phyloP scores from a whole-genome alignment of 2,888 invertebrate genomes.

The Carterocephalus palaemon region DNA sequence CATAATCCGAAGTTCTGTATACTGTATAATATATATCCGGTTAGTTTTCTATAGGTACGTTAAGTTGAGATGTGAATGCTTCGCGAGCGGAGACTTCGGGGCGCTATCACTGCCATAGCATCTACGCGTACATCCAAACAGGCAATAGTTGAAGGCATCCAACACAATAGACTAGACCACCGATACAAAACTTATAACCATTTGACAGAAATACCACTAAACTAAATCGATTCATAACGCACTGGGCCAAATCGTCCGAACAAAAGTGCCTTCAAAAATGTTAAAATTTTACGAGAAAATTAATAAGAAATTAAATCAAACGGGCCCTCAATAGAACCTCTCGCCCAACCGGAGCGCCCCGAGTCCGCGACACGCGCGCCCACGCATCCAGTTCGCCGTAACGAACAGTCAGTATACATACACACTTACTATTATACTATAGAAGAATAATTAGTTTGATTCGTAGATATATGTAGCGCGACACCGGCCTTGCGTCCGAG shows the following conservation, averaged over 20 bases:
- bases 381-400: slow-evolving; percentile 57
- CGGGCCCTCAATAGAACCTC: slow-evolving; percentile 93
- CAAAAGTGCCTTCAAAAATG: slow-evolving; percentile 95
- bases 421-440: slow-evolving; percentile 76
- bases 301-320: slow-evolving; percentile 84
- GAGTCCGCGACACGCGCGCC: slow-evolving; percentile 55
- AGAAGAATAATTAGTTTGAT: slow-evolving; percentile 78
- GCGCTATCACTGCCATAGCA: slow-evolving; percentile 87
- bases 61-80: slow-evolving; percentile 28
- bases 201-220: slow-evolving; percentile 39
- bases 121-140: slow-evolving; percentile 83
- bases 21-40: slow-evolving; percentile 22
- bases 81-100: slow-evolving; percentile 61
- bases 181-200: slow-evolving; percentile 44
- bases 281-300: slow-evolving; percentile 91
- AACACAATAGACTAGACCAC: slow-evolving; percentile 65
- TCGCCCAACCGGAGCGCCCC: slow-evolving; percentile 82
- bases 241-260: slow-evolving; percentile 96
- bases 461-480: slow-evolving; percentile 76
- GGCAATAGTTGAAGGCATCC: slow-evolving; percentile 90
- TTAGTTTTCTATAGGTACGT: slow-evolving; percentile 23
- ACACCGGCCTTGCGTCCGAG: slow-evolving; percentile 43
- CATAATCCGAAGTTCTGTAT: slow-evolving; percentile 24
- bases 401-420: slow-evolving; percentile 69
- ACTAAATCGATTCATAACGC: slow-evolving; percentile 79